These are phyloP conservation scores for Meda fulgida DNA, from an alignment of 2,797 vertebrate genomes.

Conservation along the genomic window DNA sequence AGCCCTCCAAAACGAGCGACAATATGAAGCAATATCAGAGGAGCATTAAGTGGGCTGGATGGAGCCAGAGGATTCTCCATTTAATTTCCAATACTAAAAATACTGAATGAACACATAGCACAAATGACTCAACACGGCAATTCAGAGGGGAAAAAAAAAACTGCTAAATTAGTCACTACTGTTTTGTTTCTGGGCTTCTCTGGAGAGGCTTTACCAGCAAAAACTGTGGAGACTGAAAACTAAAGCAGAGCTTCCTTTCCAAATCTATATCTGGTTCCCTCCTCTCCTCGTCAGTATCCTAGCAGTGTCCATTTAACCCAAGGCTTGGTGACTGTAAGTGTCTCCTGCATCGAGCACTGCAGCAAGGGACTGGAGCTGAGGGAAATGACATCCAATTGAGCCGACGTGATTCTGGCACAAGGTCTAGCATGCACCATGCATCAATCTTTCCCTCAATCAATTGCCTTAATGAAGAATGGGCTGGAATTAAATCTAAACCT, in stretches of 20 bases:
- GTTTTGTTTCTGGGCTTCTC: slow-evolving; percentile 11
- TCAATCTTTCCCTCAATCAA: slow-evolving; percentile 61
- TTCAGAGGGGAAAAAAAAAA: background rate
- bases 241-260: background rate
- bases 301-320: slow-evolving; percentile 45
- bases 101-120: slow-evolving; percentile 10
- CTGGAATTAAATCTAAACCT: slow-evolving; percentile 60
- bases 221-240: slow-evolving; percentile 8
- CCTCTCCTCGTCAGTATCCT: slow-evolving; percentile 39
- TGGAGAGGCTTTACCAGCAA: background rate
- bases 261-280: slow-evolving; percentile 31
- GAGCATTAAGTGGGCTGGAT: slow-evolving; percentile 40
- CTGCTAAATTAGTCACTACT: background rate
- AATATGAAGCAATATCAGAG: slow-evolving; percentile 36
- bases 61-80: slow-evolving; percentile 29
- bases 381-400: slow-evolving; percentile 35
- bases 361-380: background rate
- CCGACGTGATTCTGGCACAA: slow-evolving; percentile 10
- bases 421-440: slow-evolving; percentile 39
- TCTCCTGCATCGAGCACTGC: slow-evolving; percentile 24
- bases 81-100: slow-evolving; percentile 40
- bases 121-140: slow-evolving; percentile 12
- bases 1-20: slow-evolving; percentile 22
- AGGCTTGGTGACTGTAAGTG: slow-evolving; percentile 36
- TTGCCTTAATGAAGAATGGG: slow-evolving; percentile 60